Percentiles rank a stretch among this genome's conserved stretches.
Conservation (phyloP, 2,797 vertebrate species). For the Galago senegalensis region DNA sequence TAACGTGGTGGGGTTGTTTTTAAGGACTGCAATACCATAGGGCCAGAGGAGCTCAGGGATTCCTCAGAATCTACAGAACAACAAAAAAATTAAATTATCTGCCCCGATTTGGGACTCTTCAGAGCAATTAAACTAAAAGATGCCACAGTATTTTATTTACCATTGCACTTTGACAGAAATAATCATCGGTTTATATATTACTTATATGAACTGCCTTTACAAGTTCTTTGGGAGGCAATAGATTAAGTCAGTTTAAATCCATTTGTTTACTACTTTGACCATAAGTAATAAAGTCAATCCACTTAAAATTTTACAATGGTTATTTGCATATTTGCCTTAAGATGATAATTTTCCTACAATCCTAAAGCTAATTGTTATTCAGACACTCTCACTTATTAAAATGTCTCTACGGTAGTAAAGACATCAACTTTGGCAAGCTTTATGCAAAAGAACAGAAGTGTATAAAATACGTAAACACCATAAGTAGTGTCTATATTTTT, state of each 20-base stretch:
- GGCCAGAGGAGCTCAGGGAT: not conserved
- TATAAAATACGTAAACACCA: not conserved
- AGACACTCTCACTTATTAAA: conserved; percentile 16
- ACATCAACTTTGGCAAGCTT: not conserved
- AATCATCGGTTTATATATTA: not conserved
- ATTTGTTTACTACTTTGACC: not conserved
- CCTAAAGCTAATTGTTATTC: conserved; percentile 35
- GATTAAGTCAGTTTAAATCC: not conserved
- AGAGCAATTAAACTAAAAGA: not conserved
- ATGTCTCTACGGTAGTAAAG: conserved; percentile 37
- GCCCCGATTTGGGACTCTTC: conserved; percentile 26
- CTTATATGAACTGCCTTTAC: not conserved
- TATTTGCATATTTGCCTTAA: conserved; percentile 41
- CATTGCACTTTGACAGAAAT: not conserved
- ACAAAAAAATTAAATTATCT: conserved; percentile 12
- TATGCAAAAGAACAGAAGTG: not conserved
- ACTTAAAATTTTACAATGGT: conserved; percentile 32
- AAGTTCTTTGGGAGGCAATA: conserved; percentile 4
- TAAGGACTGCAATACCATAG: not conserved
- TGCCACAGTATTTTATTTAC: not conserved
- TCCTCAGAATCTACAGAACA: not conserved
- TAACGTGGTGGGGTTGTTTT: not conserved
- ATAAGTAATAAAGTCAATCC: conserved; percentile 53
- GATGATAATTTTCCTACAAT: conserved; percentile 12
- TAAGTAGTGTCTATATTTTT: not conserved